Evolutionary conservation across 2,113 vertebrate species (phyloP).

Genomic region (Gymnogyps californianus): DNA sequence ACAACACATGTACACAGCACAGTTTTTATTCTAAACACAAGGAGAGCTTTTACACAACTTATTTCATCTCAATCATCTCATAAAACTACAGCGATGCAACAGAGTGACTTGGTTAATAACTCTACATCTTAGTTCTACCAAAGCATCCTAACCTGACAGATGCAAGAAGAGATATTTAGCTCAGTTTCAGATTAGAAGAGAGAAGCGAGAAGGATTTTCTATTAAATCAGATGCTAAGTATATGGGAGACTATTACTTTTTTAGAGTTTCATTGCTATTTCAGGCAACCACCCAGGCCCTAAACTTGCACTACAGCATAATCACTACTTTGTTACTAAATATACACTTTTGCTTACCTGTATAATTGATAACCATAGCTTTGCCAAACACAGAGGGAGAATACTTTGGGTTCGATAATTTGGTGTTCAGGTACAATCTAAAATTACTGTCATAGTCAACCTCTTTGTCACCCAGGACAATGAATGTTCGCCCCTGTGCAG

Average conservation of each 20-base stretch:
- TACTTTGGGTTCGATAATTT: constrained; percentile 91
- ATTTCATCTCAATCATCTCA: neutral
- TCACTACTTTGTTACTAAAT: neutral
- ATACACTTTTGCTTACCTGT: constrained; percentile 77
- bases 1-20: neutral
- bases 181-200: neutral
- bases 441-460: constrained; percentile 91
- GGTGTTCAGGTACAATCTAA: constrained; percentile 92
- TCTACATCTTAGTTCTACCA: neutral
- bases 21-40: neutral
- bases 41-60: neutral
- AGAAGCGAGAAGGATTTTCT: neutral
- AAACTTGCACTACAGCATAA: neutral
- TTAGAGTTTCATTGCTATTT: neutral
- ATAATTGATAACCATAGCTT: constrained; percentile 96
- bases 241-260: neutral
- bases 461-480: constrained; percentile 91
- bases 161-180: neutral
- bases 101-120: neutral
- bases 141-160: neutral
- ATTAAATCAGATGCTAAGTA: neutral
- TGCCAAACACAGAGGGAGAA: constrained; percentile 91
- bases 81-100: neutral
- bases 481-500: constrained; percentile 81
- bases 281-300: neutral